Conservation (phyloP, 2,113 vertebrate species). For the Otis tarda region DNA sequence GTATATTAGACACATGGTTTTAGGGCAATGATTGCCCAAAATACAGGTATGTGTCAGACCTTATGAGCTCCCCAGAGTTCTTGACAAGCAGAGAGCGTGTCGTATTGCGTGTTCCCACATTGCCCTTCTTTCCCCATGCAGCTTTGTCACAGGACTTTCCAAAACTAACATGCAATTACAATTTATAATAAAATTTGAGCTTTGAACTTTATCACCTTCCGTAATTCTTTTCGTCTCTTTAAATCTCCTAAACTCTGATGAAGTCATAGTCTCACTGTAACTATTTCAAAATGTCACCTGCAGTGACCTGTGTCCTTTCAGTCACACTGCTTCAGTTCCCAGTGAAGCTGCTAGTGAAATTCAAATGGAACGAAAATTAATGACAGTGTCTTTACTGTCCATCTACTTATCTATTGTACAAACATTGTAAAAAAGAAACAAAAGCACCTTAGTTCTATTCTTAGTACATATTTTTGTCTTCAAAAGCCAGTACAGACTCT, state of each 20-base stretch:
- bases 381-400: neutral
- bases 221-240: neutral
- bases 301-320: neutral
- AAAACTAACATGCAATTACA: neutral
- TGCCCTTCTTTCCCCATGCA: neutral
- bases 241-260: neutral
- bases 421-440: neutral
- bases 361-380: neutral
- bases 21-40: neutral
- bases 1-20: neutral
- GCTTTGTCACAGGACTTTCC: neutral
- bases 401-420: neutral
- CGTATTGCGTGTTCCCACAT: neutral
- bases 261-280: neutral
- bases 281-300: neutral
- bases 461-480: neutral
- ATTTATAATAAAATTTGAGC: neutral
- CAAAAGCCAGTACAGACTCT: neutral
- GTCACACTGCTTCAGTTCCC: neutral
- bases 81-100: neutral
- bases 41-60: neutral
- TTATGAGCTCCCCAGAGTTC: neutral
- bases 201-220: neutral
- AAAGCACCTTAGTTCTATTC: neutral
- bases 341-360: neutral